A percentile compares a stretch with the other conserved stretches of the same genome.
Conservation (phyloP, 2,888 invertebrate genomes). For the Crepidodera aurea region DNA sequence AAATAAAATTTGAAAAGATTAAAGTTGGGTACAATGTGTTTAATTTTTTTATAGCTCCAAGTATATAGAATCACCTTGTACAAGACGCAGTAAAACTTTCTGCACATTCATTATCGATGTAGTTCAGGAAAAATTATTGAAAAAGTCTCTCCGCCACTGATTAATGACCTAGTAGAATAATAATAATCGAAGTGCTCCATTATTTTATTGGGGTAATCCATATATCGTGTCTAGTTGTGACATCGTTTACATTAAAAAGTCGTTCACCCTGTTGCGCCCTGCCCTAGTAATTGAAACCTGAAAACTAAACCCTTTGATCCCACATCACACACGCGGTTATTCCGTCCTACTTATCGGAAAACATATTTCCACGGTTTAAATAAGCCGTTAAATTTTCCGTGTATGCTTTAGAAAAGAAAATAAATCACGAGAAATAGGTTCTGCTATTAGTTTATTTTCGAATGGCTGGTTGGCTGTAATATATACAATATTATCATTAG, state of each 20-base stretch:
- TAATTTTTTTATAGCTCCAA: too few relatives aligned
- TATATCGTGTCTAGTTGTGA: constrained; percentile 30
- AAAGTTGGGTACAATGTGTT: too few relatives aligned
- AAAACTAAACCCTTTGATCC: constrained; percentile 6
- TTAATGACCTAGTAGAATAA: background rate
- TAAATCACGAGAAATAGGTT: background rate
- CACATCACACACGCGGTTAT: background rate
- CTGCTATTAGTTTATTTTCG: too few relatives aligned
- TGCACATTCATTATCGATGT: too few relatives aligned
- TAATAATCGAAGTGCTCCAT: background rate
- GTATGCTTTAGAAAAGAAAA: background rate
- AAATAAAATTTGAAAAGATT: too few relatives aligned
- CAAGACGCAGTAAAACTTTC: too few relatives aligned
- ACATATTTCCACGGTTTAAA: constrained; percentile 2
- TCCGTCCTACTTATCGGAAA: constrained; percentile 5
- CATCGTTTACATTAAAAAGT: constrained; percentile 26
- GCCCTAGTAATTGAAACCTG: constrained; percentile 15
- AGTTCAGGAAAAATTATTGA: too few relatives aligned
- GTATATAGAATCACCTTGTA: too few relatives aligned
- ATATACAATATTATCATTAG: too few relatives aligned
- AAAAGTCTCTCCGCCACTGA: background rate
- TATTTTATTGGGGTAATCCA: constrained; percentile 4
- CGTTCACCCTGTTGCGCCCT: constrained; percentile 17
- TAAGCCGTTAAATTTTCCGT: background rate
- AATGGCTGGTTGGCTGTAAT: too few relatives aligned